Percentiles rank a stretch among this genome's conserved stretches.
phyloP scores from a whole-genome alignment of 2,113 vertebrate species.

The Dunckerocampus dactyliophorus region DNA sequence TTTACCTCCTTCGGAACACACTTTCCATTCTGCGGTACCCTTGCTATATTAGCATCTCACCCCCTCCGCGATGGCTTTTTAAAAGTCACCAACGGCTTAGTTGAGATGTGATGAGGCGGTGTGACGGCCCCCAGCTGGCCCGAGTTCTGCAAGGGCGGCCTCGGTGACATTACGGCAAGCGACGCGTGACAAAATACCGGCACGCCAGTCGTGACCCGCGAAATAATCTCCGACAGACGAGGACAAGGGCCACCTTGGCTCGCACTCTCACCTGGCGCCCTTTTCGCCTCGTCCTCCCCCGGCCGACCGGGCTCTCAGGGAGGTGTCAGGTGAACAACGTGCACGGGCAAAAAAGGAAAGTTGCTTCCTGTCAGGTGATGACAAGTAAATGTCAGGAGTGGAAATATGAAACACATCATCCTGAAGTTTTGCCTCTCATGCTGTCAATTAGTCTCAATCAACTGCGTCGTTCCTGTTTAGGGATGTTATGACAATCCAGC shows the following conservation, averaged over 20 bases:
- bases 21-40: conserved; percentile 41
- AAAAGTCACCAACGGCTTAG: conserved; percentile 33
- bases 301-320: conserved; percentile 16
- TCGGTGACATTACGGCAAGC: conserved; percentile 53
- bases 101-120: conserved; percentile 40
- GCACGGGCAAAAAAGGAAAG: conserved; percentile 30
- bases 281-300: conserved; percentile 29
- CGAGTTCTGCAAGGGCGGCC: conserved; percentile 48
- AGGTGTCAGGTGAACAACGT: conserved; percentile 46
- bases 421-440: conserved; percentile 25
- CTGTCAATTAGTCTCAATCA: conserved; percentile 73
- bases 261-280: conserved; percentile 27
- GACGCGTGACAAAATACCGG: conserved; percentile 56
- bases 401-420: conserved; percentile 47
- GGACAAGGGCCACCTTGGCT: conserved; percentile 48
- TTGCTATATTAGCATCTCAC: conserved; percentile 35
- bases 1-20: conserved; percentile 45
- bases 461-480: conserved; percentile 54
- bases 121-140: conserved; percentile 62
- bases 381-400: conserved; percentile 62
- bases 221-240: conserved; percentile 64
- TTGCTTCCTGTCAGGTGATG: conserved; percentile 64
- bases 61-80: conserved; percentile 20
- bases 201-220: conserved; percentile 42
- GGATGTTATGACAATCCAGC: conserved; percentile 50